Evolutionary conservation across 2,113 vertebrate genomes (phyloP).

Genomic region (Xiphophorus couchianus): DNA sequence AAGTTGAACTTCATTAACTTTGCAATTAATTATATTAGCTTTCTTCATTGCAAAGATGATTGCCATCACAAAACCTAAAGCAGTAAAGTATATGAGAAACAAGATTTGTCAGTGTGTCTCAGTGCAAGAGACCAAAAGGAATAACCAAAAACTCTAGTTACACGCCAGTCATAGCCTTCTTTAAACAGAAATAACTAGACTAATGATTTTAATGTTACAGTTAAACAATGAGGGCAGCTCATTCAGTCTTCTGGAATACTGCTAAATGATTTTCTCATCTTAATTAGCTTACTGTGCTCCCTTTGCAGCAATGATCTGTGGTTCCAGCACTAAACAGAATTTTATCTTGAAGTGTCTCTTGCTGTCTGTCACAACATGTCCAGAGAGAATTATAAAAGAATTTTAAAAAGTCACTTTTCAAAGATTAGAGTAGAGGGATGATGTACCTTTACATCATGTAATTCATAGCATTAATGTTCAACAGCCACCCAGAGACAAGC

Average conservation of each 20-base stretch:
- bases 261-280: neutral
- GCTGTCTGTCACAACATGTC: neutral
- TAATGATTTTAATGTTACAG: neutral
- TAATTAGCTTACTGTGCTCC: neutral
- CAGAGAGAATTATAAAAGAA: neutral
- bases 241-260: neutral
- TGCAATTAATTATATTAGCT: neutral
- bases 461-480: neutral
- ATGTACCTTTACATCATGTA: neutral
- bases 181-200: neutral
- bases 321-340: neutral
- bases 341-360: neutral
- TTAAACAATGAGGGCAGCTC: too few relatives aligned
- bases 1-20: neutral
- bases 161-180: neutral
- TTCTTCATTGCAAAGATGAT: neutral
- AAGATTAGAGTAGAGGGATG: neutral
- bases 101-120: neutral
- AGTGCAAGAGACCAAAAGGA: neutral
- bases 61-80: neutral
- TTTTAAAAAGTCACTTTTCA: neutral
- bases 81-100: neutral
- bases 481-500: neutral
- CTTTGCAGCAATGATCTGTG: neutral
- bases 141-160: neutral